Conservation (phyloP, 2,888 invertebrate species). For the Idaea straminata region DNA sequence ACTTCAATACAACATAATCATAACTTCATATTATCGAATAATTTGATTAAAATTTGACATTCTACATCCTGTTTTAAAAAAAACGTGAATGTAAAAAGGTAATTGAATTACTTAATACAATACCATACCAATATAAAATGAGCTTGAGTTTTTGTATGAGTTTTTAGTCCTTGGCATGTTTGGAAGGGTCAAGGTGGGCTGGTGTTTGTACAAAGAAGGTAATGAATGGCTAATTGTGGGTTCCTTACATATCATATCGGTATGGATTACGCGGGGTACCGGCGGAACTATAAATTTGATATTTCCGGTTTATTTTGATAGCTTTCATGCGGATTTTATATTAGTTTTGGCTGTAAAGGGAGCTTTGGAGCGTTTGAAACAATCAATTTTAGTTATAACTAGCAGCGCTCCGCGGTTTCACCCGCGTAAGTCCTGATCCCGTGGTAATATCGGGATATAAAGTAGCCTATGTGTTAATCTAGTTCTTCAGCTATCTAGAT, state of each 20-base stretch:
- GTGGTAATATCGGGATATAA: too few species aligned
- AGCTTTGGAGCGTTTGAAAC: not conserved
- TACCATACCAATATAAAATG: slow-evolving; percentile 34
- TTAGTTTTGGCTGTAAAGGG: not conserved
- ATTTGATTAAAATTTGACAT: slow-evolving; percentile 76
- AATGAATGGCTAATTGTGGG: slow-evolving; percentile 49
- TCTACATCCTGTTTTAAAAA: slow-evolving; percentile 58
- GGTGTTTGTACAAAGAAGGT: slow-evolving; percentile 33
- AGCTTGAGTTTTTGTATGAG: slow-evolving; percentile 23
- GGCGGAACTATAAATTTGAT: slow-evolving; percentile 60
- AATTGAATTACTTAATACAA: slow-evolving; percentile 60
- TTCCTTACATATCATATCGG: slow-evolving; percentile 61
- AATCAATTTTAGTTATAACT: not conserved
- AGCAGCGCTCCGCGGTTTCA: too few species aligned
- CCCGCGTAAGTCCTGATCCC: too few species aligned
- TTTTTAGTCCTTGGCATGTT: slow-evolving; percentile 11
- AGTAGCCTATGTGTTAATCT: too few species aligned
- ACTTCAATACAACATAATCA: slow-evolving; percentile 48
- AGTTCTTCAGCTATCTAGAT: too few species aligned
- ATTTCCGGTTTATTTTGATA: slow-evolving; percentile 46
- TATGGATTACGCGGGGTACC: slow-evolving; percentile 48
- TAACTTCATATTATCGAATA: slow-evolving; percentile 57
- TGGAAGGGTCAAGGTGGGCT: slow-evolving; percentile 30
- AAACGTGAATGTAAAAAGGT: slow-evolving; percentile 50
- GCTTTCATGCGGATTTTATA: slow-evolving; percentile 4